Evolutionary conservation across 2,797 vertebrate genomes (phyloP).

Genomic region (Pangasius macronema): DNA sequence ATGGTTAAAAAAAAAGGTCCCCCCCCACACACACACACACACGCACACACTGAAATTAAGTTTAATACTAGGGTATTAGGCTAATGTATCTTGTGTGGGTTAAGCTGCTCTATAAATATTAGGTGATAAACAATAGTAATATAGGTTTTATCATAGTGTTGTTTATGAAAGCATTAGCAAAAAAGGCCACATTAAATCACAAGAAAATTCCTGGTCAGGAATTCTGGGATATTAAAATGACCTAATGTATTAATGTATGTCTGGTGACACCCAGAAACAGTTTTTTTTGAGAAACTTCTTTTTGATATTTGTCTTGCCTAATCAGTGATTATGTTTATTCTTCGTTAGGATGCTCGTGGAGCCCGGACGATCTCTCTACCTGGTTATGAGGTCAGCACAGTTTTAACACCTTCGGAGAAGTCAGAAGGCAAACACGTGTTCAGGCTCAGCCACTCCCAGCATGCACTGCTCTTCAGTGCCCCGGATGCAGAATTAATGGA

Average conservation of each 20-base stretch:
- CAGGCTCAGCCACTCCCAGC: slow-evolving; percentile 81
- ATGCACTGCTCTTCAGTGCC: slow-evolving; percentile 80
- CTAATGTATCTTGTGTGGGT: background rate
- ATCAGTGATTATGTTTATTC: background rate
- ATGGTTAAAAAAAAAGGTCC: background rate
- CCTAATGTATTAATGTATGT: background rate
- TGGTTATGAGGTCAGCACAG: slow-evolving; percentile 75
- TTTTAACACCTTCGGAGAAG: slow-evolving; percentile 70
- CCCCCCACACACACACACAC: no score
- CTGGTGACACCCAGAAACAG: background rate
- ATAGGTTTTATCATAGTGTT: background rate
- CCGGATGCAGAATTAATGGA: slow-evolving; percentile 79
- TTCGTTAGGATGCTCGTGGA: slow-evolving; percentile 17
- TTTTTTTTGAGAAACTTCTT: background rate
- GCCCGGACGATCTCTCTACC: slow-evolving; percentile 64
- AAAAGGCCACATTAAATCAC: background rate
- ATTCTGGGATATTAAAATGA: background rate
- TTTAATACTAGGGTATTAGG: background rate
- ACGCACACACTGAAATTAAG: background rate
- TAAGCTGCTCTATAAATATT: background rate
- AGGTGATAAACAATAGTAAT: background rate
- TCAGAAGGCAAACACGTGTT: slow-evolving; percentile 75
- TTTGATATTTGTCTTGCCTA: background rate
- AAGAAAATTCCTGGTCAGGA: background rate
- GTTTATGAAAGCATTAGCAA: background rate